Evolutionary conservation across 2,797 vertebrate genomes (phyloP), one percentile per base, ranked within the genome.

Genomic region (Gambelia wislizenii): DNA sequence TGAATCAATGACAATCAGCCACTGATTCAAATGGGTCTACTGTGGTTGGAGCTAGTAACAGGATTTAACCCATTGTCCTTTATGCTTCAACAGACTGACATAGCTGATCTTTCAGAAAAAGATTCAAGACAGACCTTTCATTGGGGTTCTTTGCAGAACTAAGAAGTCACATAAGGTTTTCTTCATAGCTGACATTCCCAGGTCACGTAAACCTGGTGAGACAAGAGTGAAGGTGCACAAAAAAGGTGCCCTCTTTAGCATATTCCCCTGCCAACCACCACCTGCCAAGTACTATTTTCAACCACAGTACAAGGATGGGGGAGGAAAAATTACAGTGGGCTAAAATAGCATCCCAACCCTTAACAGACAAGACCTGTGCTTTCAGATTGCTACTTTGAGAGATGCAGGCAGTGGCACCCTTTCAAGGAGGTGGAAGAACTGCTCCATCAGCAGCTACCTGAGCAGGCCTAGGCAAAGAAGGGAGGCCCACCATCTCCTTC

Each of bases 351-450:
- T 49, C 44, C 78, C 44, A n/a, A 20, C n/a, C 59, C n/a, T 64
- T 56, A 67, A 30, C 22, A 75, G 54, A 13, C 42, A 30, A 86
- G 56, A 42, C 42, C 67, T 42, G 44, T 27, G 69, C 54, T 82
- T n/a, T 18, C 36, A 67, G 47, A 80, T n/a, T 39, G 67, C 77
- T 75, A 39, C 83, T 85, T 85, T 74, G 33, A 64, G 64, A 85
- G 67, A 49, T 85, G 76, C 67, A 30, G 42, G 22, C 67, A 10
- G 36, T 64, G 75, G 47, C 67, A 87, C 83, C 18, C 36, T 56
- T 36, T 2, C 13, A 47, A 72, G 61, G 61, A 16, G 20, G 36
- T 27, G 20, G 33, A 67, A 44, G 47, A 52, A 70, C 20, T 8
- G 77, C 52, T 85, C 69, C 12, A 33, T 22, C 64, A 80, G 20